phyloP scores from a whole-genome alignment of 1,140 invertebrate species.

The Maniola jurtina region DNA sequence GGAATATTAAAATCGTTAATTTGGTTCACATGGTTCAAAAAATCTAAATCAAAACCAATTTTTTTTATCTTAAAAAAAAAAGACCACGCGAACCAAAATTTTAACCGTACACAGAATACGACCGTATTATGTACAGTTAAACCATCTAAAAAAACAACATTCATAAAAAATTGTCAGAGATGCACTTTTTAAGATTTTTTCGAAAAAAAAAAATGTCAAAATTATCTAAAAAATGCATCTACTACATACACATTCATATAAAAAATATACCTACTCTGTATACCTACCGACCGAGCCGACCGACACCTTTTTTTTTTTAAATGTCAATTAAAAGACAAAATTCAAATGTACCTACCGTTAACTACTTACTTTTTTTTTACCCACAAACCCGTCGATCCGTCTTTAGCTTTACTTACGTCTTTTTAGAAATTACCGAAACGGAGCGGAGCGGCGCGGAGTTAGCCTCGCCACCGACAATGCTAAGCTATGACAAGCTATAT shows the following conservation, averaged over 20 bases:
- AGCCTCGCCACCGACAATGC: constrained; percentile 7
- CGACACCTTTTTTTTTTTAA: constrained; percentile 35
- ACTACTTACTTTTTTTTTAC: constrained; percentile 40
- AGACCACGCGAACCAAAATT: background rate
- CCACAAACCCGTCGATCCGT: constrained; percentile 9
- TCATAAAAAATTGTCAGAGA: constrained; percentile 12
- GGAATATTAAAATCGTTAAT: background rate
- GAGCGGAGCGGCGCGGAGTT: constrained; percentile 22
- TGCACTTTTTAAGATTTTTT: constrained; percentile 2
- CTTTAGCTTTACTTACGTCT: constrained; percentile 26
- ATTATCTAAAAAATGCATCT: background rate
- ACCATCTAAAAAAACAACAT: constrained; percentile 18
- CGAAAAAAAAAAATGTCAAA: background rate
- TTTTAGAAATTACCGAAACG: constrained; percentile 26
- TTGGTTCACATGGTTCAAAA: background rate
- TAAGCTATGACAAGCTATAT: background rate
- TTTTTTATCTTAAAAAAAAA: background rate
- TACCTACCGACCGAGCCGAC: constrained; percentile 68
- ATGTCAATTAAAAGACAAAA: constrained; percentile 7
- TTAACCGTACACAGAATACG: background rate
- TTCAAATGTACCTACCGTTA: constrained; percentile 44
- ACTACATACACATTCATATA: background rate
- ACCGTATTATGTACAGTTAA: background rate
- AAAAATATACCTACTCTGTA: constrained; percentile 33
- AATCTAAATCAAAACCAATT: background rate